Base-by-base conservation (phyloP, 2,797 vertebrate genomes). In the Micrastur ruficollis region DNA sequence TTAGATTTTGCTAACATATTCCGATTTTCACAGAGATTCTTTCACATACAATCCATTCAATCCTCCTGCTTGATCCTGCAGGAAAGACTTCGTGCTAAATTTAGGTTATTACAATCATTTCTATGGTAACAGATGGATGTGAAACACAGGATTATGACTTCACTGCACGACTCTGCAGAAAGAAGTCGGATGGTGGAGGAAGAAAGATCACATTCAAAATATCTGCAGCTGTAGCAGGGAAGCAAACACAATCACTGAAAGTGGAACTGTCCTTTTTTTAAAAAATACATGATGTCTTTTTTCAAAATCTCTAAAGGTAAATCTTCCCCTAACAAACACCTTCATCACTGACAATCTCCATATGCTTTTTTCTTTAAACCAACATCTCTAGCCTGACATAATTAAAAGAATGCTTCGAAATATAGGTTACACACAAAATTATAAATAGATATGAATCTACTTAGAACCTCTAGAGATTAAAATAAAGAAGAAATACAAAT, bases 61-160 rank as follows among this genome's bases (percentile, higher is more conserved):
- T 95, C 79, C 93, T 95, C 65, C 81, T 93, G 88, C 89, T 94
- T 93, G 89, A 96, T 97, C 90, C 94, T 95, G 90, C 90, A 97
- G 89, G 81, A 97, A 96, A 94, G 86, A 80, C 94, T 92, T 86
- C 52, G 34, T 88, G 96, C 92, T 96, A 96, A 95, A 97, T 96
- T 97, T 97, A 97, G 91, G 86, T 86, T 97, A 97, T 96, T 96
- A 96, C 96, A 96, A 97, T 97, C 95, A 97, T 97, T 97, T 95
- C 97, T 95, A 97, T 94, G 95, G 92, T 96, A 97, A 96, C 96
- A 96, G 96, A 96, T 97, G 94, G 96, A 97, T 94, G 92, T 96
- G 94, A 97, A 96, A 96, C 91, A 95, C 88, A 97, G 95, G 95
- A 97, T 96, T 97, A 94, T 95, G 95, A 96, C 96, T 97, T 96